Base-by-base conservation (phyloP, 1,140 invertebrate species). In the Ceratina calcarata region DNA sequence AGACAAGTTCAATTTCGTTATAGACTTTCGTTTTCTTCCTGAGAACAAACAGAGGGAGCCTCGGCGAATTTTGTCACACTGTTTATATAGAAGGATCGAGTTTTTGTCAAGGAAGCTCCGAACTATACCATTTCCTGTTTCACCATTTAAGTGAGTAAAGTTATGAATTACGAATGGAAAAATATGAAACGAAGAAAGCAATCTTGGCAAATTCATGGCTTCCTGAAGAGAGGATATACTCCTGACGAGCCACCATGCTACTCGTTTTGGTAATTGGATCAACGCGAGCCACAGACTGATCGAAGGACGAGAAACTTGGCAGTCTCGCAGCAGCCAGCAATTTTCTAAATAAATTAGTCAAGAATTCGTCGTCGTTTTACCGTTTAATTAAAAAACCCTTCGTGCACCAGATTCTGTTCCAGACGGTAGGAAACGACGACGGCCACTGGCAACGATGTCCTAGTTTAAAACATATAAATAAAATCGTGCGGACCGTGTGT, bases 1-100 rank as follows among this genome's bases (percentile, higher is more conserved):
- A 6, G 37, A 51, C 53, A 18, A 61, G n/a, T 70, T 70, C 66
- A 69, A 77, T 77, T 61, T 69, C 37, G 74, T 69, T 37, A 61
- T 61, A 32, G 37, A 53, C 37, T 68, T 24, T 45, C n/a, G 55
- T 3, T 51, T 76, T 61, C 55, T n/a, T 32, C 58, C 22, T 6
- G 3, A 3, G 16, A 37, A 10, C 18, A 68, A 68, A 68, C 55
- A 68, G 22, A 22, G 15, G 45, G 12, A 12, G 13, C 7, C 27
- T 16, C 3, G n/a, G 15, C 12, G 3, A 65, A 55, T 27, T 65
- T 49, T 10, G 13, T 62, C 24, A 13, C 24, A 2, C 16, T 18
- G 12, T 2, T 20, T 6, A n/a, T 6, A n/a, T 45, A 45, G 37
- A 45, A 45, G 37, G 37, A 10, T 45, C 37, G 37, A 10, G 6